Percentiles rank a stretch among this genome's conserved stretches.
These are phyloP conservation scores for Dolichomitus sp. DNA, from an alignment of 2,888 invertebrate species.

Conservation along the genomic window DNA sequence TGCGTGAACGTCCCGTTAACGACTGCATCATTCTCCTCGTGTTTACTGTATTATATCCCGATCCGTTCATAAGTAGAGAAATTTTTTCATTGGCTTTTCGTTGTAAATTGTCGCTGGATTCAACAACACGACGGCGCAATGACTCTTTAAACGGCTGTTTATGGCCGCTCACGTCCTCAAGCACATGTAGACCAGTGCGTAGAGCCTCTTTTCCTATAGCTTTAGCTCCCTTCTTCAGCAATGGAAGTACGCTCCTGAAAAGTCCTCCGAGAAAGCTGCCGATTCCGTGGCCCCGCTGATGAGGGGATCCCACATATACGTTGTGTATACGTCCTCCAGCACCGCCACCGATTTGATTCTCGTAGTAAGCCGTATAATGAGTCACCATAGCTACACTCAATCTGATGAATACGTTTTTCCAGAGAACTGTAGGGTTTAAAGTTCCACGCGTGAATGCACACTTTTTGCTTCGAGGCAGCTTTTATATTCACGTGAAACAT, in stretches of 20 bases:
- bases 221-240: no score
- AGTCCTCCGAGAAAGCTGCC: slow-evolving; percentile 28
- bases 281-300: slow-evolving; percentile 46
- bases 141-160: neutral
- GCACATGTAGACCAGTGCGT: no score
- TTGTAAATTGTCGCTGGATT: neutral
- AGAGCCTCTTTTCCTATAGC: no score
- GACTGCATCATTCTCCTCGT: neutral
- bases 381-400: no score
- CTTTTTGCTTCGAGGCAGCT: slow-evolving; percentile 3
- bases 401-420: no score
- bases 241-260: no score
- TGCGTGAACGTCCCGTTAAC: neutral
- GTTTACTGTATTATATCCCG: no score
- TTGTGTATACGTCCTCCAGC: neutral
- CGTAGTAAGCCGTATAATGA: no score
- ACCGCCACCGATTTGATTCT: slow-evolving; percentile 18
- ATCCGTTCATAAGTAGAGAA: no score
- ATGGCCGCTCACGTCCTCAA: no score
- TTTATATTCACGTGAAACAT: neutral
- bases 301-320: slow-evolving; percentile 35
- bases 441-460: neutral
- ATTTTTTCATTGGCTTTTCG: neutral
- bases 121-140: neutral
- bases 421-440: no score